Percentiles rank a stretch among this genome's conserved stretches.
Evolutionary conservation across 2,113 vertebrate genomes (phyloP).

Genomic region (Thunnus thynnus): DNA sequence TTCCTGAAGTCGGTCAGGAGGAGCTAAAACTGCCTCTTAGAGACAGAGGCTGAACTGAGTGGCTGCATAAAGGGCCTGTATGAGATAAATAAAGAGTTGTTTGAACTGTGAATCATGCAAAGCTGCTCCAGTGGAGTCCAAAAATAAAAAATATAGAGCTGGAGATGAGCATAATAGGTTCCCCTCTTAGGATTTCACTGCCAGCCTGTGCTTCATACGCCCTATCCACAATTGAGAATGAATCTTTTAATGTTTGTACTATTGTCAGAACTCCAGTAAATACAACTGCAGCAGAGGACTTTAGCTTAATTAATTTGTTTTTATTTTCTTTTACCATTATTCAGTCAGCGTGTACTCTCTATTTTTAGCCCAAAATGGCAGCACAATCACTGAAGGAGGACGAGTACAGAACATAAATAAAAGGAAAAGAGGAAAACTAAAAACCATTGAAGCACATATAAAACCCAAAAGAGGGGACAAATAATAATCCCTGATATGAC

Average conservation of each 20-base stretch:
- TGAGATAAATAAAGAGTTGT: too few relatives aligned
- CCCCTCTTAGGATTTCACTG: constrained; percentile 8
- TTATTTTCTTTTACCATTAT: not conserved
- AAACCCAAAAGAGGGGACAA: not conserved
- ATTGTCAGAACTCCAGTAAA: not conserved
- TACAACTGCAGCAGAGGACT: constrained; percentile 2
- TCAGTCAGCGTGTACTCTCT: not conserved
- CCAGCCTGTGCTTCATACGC: constrained; percentile 1
- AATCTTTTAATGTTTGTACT: constrained; percentile 18
- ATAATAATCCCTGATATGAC: not conserved
- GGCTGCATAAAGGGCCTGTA: too few relatives aligned
- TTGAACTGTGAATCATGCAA: too few relatives aligned
- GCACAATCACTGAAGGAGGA: not conserved
- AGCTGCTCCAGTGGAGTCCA: too few relatives aligned
- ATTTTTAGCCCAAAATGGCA: not conserved
- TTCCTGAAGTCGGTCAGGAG: too few relatives aligned
- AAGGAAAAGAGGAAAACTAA: not conserved
- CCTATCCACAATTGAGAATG: constrained; percentile 32
- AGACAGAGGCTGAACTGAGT: too few relatives aligned
- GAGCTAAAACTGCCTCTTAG: too few relatives aligned
- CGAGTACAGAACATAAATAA: not conserved
- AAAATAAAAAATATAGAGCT: too few relatives aligned
- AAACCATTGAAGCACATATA: too few relatives aligned
- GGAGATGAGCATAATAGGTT: too few relatives aligned
- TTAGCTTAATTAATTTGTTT: not conserved